Conservation (phyloP, 2,113 vertebrate species). For the Varanus salvator region DNA sequence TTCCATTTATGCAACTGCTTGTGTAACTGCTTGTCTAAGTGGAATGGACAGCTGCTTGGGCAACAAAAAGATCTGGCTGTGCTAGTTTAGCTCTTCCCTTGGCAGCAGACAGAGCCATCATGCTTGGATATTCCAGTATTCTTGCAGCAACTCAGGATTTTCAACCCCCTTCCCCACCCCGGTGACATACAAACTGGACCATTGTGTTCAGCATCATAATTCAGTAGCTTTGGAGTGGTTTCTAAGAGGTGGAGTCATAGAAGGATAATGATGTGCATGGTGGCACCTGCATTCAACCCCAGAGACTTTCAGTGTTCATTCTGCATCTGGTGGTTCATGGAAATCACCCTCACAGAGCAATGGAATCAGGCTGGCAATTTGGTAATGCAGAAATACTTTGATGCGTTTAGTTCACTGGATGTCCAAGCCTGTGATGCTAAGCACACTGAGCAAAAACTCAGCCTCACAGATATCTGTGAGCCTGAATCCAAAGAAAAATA, state of each 20-base stretch:
- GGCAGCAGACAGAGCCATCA: no score
- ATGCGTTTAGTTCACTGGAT: no score
- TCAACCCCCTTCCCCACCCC: rapidly evolving
- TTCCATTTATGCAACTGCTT: no score
- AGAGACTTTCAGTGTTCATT: neutral
- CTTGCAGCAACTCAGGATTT: no score
- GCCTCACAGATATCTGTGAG: neutral
- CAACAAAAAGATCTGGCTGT: no score
- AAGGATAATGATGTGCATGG: neutral
- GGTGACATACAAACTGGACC: no score
- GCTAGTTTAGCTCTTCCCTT: no score
- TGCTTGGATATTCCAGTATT: no score
- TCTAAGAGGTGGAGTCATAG: neutral
- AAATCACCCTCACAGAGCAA: neutral
- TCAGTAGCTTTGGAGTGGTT: neutral
- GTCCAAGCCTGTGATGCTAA: neutral
- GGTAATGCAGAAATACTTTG: neutral
- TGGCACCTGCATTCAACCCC: neutral
- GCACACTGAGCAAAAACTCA: neutral
- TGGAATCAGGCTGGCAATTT: neutral
- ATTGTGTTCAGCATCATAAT: neutral
- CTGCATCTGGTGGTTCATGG: neutral
- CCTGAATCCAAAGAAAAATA: neutral
- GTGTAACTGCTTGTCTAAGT: no score
- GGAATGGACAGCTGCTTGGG: no score